These are phyloP conservation scores for Tenthredo notha DNA, from an alignment of 2,888 invertebrate species.

Conservation along the genomic window DNA sequence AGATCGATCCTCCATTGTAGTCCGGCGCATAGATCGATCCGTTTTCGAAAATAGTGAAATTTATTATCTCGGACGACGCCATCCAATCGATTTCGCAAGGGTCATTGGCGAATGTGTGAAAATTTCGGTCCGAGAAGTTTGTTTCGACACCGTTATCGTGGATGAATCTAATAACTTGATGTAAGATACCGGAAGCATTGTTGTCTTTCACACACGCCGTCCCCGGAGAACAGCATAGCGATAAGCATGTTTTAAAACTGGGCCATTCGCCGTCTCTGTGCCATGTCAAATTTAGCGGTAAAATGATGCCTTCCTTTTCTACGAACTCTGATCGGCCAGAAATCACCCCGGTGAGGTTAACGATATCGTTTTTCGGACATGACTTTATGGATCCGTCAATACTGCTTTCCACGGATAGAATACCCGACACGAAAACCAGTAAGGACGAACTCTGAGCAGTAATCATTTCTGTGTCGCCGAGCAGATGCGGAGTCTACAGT, in stretches of 20 bases:
- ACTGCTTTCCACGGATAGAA: not conserved
- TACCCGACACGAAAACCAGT: slow-evolving; percentile 61
- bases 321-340: not conserved
- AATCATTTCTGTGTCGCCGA: not conserved
- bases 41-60: not conserved
- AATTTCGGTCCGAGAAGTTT: not conserved
- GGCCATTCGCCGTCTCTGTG: too few relatives aligned
- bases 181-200: not conserved
- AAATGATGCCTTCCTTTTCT: not conserved
- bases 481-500: too few relatives aligned
- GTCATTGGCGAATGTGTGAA: not conserved
- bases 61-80: not conserved
- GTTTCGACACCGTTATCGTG: not conserved
- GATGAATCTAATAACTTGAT: not conserved
- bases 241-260: not conserved
- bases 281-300: not conserved
- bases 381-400: not conserved
- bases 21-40: slow-evolving; percentile 8
- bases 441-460: not conserved
- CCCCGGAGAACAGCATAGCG: not conserved
- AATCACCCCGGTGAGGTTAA: not conserved
- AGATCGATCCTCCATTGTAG: not conserved
- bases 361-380: not conserved
- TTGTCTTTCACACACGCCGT: not conserved
- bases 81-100: slow-evolving; percentile 16